Evolutionary conservation across 2,113 vertebrate genomes (phyloP).

Genomic region (Melanocharis versteri): DNA sequence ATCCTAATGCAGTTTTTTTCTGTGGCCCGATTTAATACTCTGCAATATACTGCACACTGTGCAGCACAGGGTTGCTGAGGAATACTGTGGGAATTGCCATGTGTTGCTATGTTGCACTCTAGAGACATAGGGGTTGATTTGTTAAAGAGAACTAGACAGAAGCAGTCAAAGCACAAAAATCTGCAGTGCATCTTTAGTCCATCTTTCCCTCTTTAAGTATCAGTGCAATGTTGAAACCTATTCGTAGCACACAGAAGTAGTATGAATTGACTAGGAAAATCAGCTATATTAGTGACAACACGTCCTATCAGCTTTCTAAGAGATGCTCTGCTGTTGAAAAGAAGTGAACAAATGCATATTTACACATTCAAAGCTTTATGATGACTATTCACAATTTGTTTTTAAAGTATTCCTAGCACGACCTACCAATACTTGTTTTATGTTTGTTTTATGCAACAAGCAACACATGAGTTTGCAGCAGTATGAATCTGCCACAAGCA

Average conservation of each 20-base stretch:
- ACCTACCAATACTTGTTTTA: background rate
- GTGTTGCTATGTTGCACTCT: accelerated
- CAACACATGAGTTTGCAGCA: background rate
- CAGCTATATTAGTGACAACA: background rate
- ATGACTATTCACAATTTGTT: background rate
- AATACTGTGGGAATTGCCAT: background rate
- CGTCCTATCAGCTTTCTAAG: background rate
- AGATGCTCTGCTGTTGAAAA: background rate
- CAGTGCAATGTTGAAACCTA: background rate
- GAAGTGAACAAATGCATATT: background rate
- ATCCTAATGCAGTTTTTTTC: accelerated
- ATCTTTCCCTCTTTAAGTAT: background rate
- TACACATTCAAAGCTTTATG: background rate
- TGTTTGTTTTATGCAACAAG: background rate
- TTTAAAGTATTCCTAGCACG: background rate
- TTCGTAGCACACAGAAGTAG: background rate
- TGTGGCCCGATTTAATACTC: background rate
- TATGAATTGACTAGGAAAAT: background rate
- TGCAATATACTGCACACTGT: accelerated
- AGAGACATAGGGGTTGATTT: background rate
- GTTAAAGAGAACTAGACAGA: background rate
- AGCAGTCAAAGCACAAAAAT: background rate
- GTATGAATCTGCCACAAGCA: background rate
- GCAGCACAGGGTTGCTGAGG: background rate
- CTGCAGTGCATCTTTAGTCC: background rate